Percentiles rank a stretch among this genome's conserved stretches.
phyloP scores from a whole-genome alignment of 2,113 vertebrate genomes.

The Pedionomus torquatus region DNA sequence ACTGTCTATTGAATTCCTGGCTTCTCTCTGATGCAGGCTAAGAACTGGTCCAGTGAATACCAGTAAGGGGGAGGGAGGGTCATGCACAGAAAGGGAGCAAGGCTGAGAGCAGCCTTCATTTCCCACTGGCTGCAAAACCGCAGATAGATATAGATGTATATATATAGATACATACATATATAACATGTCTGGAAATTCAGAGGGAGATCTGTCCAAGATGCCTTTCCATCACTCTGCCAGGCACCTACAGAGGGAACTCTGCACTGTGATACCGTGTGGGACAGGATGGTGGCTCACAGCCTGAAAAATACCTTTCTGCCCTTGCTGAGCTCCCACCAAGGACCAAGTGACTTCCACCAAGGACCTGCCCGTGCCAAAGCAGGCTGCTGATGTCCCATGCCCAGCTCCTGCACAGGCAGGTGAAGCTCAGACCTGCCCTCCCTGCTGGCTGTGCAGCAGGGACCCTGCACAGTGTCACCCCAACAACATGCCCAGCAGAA shows the following conservation, averaged over 20 bases:
- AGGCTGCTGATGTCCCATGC: background rate
- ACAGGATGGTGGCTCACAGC: background rate
- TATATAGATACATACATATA: background rate
- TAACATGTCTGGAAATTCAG: background rate
- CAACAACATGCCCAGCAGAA: background rate
- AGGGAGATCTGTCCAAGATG: background rate
- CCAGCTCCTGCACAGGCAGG: background rate
- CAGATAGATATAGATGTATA: background rate
- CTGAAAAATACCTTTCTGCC: background rate
- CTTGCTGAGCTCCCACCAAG: background rate
- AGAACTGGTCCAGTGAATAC: background rate
- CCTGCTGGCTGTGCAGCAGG: background rate
- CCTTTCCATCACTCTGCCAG: background rate
- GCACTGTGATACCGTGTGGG: background rate
- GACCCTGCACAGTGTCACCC: background rate
- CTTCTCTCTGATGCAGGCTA: background rate
- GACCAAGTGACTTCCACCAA: background rate
- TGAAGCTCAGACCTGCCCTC: background rate
- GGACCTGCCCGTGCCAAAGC: background rate
- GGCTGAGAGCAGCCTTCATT: slow-evolving; percentile 12
- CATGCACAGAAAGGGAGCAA: background rate
- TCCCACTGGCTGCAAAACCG: slow-evolving; percentile 24
- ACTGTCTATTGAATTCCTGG: background rate
- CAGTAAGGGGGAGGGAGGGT: background rate
- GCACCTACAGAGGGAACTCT: background rate